phyloP scores from a whole-genome alignment of 2,113 vertebrate species.

The Notothenia rossii region DNA sequence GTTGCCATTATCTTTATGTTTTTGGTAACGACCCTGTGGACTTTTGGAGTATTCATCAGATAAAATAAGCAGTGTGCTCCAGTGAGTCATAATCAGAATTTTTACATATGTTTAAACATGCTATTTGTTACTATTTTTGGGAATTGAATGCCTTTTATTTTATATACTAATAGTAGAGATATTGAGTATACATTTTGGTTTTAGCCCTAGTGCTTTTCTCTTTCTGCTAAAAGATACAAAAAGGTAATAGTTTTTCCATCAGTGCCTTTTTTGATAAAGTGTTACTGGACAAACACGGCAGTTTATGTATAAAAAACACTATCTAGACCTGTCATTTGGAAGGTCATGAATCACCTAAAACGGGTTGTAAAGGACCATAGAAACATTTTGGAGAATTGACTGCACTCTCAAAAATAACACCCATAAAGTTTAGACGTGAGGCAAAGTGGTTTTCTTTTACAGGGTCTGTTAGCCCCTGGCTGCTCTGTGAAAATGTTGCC shows the following conservation, averaged over 20 bases:
- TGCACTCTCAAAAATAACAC: not conserved
- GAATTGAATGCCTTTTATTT: too few species aligned
- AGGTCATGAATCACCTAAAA: not conserved
- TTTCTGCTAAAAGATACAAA: not conserved
- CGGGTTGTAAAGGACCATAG: not conserved
- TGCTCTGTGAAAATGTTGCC: not conserved
- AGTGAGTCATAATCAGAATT: not conserved
- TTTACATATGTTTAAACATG: not conserved
- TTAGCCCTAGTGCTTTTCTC: too few species aligned
- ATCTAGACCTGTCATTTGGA: not conserved
- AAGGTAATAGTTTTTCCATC: not conserved
- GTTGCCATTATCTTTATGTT: not conserved
- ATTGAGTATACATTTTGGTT: not conserved
- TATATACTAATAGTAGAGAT: not conserved
- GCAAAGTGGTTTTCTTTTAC: not conserved
- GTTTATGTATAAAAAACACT: not conserved
- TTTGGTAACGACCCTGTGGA: not conserved
- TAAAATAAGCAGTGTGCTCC: not conserved
- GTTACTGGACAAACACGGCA: not conserved
- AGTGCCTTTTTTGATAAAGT: not conserved
- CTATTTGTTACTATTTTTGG: too few species aligned
- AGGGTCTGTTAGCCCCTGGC: not conserved
- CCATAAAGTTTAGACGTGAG: not conserved
- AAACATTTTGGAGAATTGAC: not conserved
- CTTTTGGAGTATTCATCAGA: not conserved